phyloP scores from a whole-genome alignment of 1,140 invertebrate genomes.

The Muscidifurax raptorellus region DNA sequence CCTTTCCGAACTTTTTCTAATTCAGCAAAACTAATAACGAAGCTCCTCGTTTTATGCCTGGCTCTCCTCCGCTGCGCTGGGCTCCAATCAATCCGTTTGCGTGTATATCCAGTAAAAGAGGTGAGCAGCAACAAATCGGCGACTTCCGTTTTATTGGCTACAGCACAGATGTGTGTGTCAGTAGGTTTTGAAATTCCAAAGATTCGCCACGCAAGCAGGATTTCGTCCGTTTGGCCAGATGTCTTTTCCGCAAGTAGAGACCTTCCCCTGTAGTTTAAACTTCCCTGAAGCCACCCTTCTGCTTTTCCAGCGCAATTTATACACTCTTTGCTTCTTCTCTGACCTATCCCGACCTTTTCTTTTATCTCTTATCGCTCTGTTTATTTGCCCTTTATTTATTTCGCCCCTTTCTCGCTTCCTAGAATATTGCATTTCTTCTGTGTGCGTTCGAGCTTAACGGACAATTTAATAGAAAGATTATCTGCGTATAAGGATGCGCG shows the following conservation, averaged over 20 bases:
- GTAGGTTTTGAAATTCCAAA: not conserved
- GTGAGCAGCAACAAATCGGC: too few species aligned
- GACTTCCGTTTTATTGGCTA: too few species aligned
- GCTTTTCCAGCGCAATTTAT: not conserved
- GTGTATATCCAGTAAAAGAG: too few species aligned
- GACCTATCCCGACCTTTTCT: not conserved
- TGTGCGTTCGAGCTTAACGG: not conserved
- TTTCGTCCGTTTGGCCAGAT: not conserved
- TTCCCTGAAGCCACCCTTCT: not conserved
- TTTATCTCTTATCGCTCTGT: conserved; percentile 7
- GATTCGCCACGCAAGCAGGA: not conserved
- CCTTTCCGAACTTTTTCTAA: not conserved
- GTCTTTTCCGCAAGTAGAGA: not conserved
- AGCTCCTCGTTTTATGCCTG: not conserved
- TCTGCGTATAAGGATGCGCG: not conserved
- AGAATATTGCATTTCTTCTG: not conserved
- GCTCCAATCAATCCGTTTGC: too few species aligned
- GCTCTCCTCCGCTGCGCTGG: too few species aligned
- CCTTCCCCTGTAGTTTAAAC: not conserved
- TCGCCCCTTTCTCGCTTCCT: not conserved
- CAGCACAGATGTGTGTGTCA: too few species aligned
- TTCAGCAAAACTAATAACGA: not conserved
- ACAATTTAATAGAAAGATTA: not conserved
- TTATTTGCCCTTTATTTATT: conserved; percentile 2
- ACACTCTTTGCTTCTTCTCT: not conserved